Evolutionary conservation across 2,888 invertebrate genomes (phyloP).

Genomic region (Polyploca ridens): DNA sequence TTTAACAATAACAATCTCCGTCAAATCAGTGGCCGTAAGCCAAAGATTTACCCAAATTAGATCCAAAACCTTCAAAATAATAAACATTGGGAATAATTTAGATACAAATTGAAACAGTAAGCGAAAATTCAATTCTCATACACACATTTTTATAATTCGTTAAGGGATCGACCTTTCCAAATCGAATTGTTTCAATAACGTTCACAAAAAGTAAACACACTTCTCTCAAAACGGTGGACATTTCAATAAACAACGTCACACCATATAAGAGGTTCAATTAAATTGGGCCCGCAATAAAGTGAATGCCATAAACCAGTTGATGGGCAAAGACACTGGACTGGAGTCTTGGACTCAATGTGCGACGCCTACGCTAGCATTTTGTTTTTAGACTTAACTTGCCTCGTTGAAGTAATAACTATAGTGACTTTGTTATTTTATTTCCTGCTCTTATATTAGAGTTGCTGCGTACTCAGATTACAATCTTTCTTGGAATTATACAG

Average conservation of each 20-base stretch:
- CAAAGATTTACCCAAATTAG: neutral
- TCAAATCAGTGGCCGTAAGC: too few relatives aligned
- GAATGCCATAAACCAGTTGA: conserved; percentile 3
- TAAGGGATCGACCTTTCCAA: neutral
- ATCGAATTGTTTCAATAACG: conserved; percentile 1
- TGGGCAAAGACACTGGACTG: conserved; percentile 4
- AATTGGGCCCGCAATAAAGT: conserved; percentile 6
- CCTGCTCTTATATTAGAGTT: neutral
- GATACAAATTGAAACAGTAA: neutral
- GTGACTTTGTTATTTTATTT: neutral
- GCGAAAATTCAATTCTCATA: neutral
- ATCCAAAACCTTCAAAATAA: neutral
- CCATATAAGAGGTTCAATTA: conserved; percentile 5
- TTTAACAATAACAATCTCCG: neutral
- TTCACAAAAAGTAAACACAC: conserved; percentile 8
- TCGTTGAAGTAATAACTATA: conserved; percentile 6
- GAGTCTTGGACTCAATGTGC: neutral
- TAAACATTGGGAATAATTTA: neutral
- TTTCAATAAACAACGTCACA: conserved; percentile 9
- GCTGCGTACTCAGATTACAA: neutral
- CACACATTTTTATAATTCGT: neutral
- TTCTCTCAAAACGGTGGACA: conserved; percentile 6
- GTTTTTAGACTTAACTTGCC: conserved; percentile 5
- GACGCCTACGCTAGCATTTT: conserved; percentile 8
- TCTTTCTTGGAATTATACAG: too few relatives aligned